Evolutionary conservation across 2,888 invertebrate genomes (phyloP), one percentile per base, ranked within the genome.

Genomic region (Diaprepes abbreviatus): DNA sequence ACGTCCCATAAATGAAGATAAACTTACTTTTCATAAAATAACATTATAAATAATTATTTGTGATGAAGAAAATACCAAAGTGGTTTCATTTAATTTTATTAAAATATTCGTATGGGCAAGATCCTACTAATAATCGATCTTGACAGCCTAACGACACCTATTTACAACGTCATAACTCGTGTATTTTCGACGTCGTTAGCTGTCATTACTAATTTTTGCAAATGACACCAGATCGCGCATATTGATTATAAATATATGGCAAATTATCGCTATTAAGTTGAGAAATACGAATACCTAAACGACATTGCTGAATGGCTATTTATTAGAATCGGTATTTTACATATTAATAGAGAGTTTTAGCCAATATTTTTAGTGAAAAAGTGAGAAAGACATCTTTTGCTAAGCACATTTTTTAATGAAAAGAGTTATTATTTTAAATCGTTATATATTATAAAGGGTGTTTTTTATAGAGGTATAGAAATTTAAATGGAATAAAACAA

Each of bases 81-180:
- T 21, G 28, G 28, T 14, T 28, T 28, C 28, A 7, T 9, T 24
- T 57, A 66, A 66, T 66, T 58, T 58, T 36, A 66, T 66, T 66
- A 58, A 58, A 58, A 66, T 66, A 66, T 58, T 35, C 58, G 2
- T 28, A 24, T 3, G 35, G 14, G 43, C 31, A 24, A 45, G 19
- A 12, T 16, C 17, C 40, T 50, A 65, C 65, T 59, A 70, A 66
- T 57, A 65, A 66, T 62, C 60, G 45, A 55, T 36, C 28, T 19
- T 66, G 70, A 66, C 70, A 70, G 48, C 21, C 45, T 70, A 70
- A 70, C 65, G 70, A 66, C 70, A 57, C 60, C 35, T 70, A 66
- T 70, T 70, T 70, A 70, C 70, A 54, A 45, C 59, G 50, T 54
- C 62, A 48, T 66, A 66, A 70, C 67, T 67, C 58, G 36, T 43